Evolutionary conservation across 2,113 vertebrate genomes (phyloP).

Genomic region (Plestiodon gilberti): DNA sequence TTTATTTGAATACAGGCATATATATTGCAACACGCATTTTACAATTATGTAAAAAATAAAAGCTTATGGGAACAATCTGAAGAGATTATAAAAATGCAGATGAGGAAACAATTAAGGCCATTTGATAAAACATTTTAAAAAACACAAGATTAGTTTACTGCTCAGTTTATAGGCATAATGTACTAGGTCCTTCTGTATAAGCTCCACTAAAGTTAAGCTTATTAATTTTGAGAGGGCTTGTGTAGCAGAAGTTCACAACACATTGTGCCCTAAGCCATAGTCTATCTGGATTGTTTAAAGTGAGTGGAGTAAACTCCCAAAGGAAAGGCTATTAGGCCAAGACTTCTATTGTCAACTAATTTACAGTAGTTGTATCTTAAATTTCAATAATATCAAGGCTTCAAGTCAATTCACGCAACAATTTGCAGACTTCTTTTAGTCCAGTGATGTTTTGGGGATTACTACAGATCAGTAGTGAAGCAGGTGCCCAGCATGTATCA

Average conservation of each 20-base stretch:
- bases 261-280: not conserved
- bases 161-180: not conserved
- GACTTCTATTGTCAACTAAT: not conserved
- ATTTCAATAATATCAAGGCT: not conserved
- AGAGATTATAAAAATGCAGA: not conserved
- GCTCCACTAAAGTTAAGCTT: not conserved
- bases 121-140: constrained; percentile 4
- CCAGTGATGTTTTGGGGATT: not conserved
- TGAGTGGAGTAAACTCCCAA: not conserved
- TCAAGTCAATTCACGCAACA: not conserved
- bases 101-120: constrained; percentile 11
- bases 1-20: not conserved
- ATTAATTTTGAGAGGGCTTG: not conserved
- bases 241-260: not conserved
- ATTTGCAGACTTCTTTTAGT: not conserved
- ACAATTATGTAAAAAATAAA: not conserved
- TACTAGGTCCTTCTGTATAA: not conserved
- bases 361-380: not conserved
- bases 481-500: not conserved
- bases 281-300: not conserved
- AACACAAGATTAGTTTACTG: not conserved
- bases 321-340: not conserved
- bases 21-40: not conserved
- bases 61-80: not conserved
- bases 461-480: constrained; percentile 4